Evolutionary conservation across 2,888 invertebrate species (phyloP), one percentile per base, ranked within the genome.

Genomic region (Agrochola lychnidis): DNA sequence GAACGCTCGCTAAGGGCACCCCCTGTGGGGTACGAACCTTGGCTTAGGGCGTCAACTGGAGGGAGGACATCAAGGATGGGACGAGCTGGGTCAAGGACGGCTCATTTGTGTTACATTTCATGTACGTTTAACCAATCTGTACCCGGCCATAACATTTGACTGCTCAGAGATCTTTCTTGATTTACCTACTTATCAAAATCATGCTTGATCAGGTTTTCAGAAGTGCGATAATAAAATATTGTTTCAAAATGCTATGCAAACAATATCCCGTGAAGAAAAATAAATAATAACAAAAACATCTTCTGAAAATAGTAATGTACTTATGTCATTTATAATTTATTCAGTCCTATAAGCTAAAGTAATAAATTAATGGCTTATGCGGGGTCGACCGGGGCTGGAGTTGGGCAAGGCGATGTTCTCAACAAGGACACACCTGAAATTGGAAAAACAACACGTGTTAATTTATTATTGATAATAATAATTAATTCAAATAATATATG

Each of bases 371-470:
- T 64, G 48, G 9, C 40, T 80, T 70, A 79, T 69, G 56, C 42
- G 16, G 74, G 70, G 59, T 12, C 30, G 6, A 51, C 68, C 5
- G 73, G 45, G 5, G 71, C 67, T 22, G 76, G 45, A 9, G 80
- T 48, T 36, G 85, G 83, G 80, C 87, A 87, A 4, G 80, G 87
- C 36, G 76, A 70, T 14, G 72, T 61, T 57, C 87, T 79, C 6
- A 30, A 0, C 67, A 87, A 45, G 66, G 53, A 62, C 4, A 87
- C 87, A 75, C 0, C 87, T 87, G 85, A 70, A 87, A 87, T 67
- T 57, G 10, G 56, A 70, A 71, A 64, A 73, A 56, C 12, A 70
- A 71, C 42, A 40, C 9, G 9, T 69, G n/a, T 63, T 75, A 56
- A 40, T 66, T 53, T 36, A 61, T 67, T 53, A 42, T 70, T 25